Base-by-base conservation (phyloP, 37 sponge, comb jelly and placozoan genomes). In the Tethya wilhelma region DNA sequence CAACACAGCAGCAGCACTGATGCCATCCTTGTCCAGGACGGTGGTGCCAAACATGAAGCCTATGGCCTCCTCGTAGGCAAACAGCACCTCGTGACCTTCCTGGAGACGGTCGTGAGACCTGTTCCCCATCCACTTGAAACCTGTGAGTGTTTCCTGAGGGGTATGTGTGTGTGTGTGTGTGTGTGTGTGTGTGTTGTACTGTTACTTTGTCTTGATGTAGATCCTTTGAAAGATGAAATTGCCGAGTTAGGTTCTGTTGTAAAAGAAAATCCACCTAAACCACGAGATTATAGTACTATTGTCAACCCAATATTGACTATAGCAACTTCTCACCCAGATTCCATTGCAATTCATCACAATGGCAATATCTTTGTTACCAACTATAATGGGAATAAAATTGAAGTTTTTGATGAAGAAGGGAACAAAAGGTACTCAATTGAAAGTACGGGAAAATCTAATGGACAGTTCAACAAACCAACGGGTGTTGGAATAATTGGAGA, bases 41-140 rank as follows among this genome's bases (percentile, higher is more conserved):
- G 80, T 92, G 42, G 73, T 80, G 0, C 97, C 99, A 84, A 78
- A 93, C 99, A 98, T 98, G 89, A 82, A 98, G 1, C 99, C 97
- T 44, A 98, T 98, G 58, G 97, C 97, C 71, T 98, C 99, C 60
- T 98, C 99, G 68, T 70, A 98, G 12, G 90, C 97, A 84, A 98
- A 96, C 28, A 98, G 75, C 29, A 96, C 97, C 40, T 84, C 87
- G 37, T 94, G 78, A 4, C 99, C 99, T 32, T 81, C 62, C 28
- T 67, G 56, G 4, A 80, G 38, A 1, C 86, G 86, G 9, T 89
- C 58, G 26, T 78, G 77, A n/a, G 93, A 70, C 28, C 59, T 75
- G 85, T 98, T 98, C 0, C 97, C 99, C 99, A 98, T 96, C 99
- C 99, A 98, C 75, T 98, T 98, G 87, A 98, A 98, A 1, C 99